Conservation (phyloP, 2,888 invertebrate genomes). For the Pseudolycoriella hygida region DNA sequence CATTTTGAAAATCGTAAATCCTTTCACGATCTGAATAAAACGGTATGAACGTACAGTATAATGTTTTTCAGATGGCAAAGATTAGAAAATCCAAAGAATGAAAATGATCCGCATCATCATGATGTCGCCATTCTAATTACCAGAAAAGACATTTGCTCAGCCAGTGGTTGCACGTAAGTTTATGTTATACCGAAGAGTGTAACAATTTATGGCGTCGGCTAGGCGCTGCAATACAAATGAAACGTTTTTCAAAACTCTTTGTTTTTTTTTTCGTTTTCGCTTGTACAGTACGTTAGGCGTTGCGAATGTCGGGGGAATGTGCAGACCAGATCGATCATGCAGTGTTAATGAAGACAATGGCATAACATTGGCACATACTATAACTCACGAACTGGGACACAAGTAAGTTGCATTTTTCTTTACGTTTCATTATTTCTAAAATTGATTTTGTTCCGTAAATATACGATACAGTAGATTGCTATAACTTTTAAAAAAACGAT, state of each 20-base stretch:
- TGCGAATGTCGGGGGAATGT: conserved; percentile 80
- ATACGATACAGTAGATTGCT: no score
- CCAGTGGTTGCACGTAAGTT: conserved; percentile 27
- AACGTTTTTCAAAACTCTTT: no score
- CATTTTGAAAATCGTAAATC: not conserved
- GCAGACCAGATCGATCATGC: conserved; percentile 67
- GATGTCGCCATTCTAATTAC: conserved; percentile 80
- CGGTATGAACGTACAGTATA: no score
- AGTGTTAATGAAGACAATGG: conserved; percentile 86
- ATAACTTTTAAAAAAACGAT: no score
- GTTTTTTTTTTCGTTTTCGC: no score
- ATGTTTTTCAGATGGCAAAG: conserved; percentile 47
- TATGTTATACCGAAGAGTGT: conserved; percentile 3
- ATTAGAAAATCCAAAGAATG: conserved; percentile 51
- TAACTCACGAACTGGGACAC: conserved; percentile 83
- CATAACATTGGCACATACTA: conserved; percentile 71
- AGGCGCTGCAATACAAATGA: no score
- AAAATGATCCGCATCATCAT: conserved; percentile 72
- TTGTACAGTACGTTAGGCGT: conserved; percentile 57
- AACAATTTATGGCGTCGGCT: no score
- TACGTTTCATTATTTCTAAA: not conserved
- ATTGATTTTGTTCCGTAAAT: not conserved
- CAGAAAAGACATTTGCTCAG: conserved; percentile 54
- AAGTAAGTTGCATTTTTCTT: conserved; percentile 43
- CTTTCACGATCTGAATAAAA: no score